phyloP scores from a whole-genome alignment of 2,113 vertebrate genomes.

The Condylura cristata region DNA sequence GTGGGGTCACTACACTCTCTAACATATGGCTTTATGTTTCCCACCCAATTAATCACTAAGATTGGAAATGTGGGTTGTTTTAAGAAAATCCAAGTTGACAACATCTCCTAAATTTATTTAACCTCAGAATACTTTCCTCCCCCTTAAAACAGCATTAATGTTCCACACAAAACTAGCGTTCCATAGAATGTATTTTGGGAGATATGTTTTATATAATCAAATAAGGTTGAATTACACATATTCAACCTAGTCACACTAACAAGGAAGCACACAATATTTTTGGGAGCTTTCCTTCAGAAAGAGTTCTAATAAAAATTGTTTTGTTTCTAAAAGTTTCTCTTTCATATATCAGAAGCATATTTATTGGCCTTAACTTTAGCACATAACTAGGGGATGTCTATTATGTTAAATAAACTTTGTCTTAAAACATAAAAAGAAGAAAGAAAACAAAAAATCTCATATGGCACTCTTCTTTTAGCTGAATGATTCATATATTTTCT shows the following conservation, averaged over 20 bases:
- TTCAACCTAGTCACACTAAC: neutral
- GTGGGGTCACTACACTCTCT: neutral
- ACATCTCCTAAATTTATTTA: conserved; percentile 14
- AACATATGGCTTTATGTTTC: neutral
- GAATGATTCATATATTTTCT: conserved; percentile 40
- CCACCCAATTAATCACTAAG: neutral
- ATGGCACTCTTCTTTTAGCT: conserved; percentile 31
- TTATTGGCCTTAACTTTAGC: neutral
- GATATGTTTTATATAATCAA: neutral
- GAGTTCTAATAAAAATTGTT: conserved; percentile 30
- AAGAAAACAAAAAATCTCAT: neutral
- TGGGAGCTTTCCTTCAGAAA: neutral
- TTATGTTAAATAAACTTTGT: conserved; percentile 42
- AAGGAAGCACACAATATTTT: neutral
- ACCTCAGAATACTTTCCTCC: neutral
- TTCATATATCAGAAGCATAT: neutral
- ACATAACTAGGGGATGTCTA: neutral
- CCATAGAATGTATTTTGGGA: neutral
- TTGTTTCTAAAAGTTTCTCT: conserved; percentile 31
- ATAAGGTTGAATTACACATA: neutral
- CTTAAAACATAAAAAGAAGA: conserved; percentile 6
- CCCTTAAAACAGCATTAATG: neutral
- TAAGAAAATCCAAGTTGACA: conserved; percentile 24
- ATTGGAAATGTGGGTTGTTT: neutral
- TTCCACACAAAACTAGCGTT: neutral